These are phyloP conservation scores for Muscina levida DNA, from an alignment of 2,888 invertebrate genomes.

Conservation along the genomic window DNA sequence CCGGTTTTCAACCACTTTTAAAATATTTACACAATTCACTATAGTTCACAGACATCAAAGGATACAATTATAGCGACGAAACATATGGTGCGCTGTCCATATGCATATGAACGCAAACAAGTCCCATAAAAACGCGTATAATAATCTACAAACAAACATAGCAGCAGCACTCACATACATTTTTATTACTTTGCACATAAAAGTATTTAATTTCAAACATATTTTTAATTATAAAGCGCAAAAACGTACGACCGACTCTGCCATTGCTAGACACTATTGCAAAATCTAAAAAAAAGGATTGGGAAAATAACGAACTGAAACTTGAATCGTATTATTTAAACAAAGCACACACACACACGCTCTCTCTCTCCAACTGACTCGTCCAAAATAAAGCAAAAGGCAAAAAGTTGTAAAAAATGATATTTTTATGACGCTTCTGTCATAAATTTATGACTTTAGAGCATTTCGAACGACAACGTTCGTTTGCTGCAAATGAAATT, in stretches of 20 bases:
- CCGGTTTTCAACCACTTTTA: no score
- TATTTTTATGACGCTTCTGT: constrained; percentile 56
- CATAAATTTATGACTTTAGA: constrained; percentile 61
- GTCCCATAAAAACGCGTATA: constrained; percentile 11
- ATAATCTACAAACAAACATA: neutral
- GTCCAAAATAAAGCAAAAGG: neutral
- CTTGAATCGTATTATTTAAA: neutral
- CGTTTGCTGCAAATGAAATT: constrained; percentile 42
- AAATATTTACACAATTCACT: no score
- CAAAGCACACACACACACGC: no score
- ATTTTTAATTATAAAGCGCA: constrained; percentile 62
- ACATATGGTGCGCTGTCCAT: constrained; percentile 12
- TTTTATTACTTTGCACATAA: constrained; percentile 58
- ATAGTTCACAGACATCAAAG: constrained; percentile 55
- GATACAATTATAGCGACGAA: constrained; percentile 12
- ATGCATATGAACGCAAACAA: constrained; percentile 38
- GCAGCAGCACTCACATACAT: neutral
- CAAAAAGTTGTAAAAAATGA: constrained; percentile 51
- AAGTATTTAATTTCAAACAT: constrained; percentile 61
- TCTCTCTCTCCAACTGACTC: no score
- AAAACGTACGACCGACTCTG: neutral
- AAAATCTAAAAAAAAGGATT: constrained; percentile 5
- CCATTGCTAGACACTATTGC: neutral
- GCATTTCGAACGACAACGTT: constrained; percentile 46
- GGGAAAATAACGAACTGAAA: constrained; percentile 25